Conservation (phyloP, 2,113 vertebrate species). For the Chlamydotis undulata region DNA sequence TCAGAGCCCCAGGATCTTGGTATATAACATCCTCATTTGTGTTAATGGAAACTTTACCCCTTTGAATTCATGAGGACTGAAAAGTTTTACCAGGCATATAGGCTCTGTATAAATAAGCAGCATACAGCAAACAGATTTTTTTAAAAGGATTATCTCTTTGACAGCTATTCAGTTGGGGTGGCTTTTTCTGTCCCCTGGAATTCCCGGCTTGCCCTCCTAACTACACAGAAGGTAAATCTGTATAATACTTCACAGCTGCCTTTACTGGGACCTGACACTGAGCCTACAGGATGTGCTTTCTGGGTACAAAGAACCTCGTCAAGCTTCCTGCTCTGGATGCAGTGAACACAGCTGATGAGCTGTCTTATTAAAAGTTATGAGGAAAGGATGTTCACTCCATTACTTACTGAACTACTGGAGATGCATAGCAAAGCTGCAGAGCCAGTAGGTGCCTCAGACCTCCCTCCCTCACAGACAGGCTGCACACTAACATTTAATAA, state of each 20-base stretch:
- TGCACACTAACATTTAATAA: not conserved
- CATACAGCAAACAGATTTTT: constrained; percentile 32
- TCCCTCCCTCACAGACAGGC: not conserved
- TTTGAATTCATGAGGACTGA: constrained; percentile 39
- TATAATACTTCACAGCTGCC: constrained; percentile 44
- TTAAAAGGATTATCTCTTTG: constrained; percentile 65
- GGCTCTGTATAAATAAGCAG: constrained; percentile 56
- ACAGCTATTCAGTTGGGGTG: constrained; percentile 60
- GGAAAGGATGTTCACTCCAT: constrained; percentile 38
- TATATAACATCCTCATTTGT: constrained; percentile 9
- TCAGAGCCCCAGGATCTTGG: not conserved
- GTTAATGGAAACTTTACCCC: constrained; percentile 7
- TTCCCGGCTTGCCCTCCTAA: constrained; percentile 51
- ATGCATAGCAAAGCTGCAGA: not conserved
- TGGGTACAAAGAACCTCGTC: constrained; percentile 48
- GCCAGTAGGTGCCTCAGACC: not conserved
- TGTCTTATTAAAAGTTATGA: constrained; percentile 63
- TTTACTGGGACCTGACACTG: constrained; percentile 49
- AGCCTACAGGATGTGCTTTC: constrained; percentile 32
- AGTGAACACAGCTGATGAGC: constrained; percentile 4
- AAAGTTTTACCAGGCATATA: constrained; percentile 36
- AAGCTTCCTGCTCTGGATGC: constrained; percentile 37
- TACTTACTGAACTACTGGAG: constrained; percentile 46
- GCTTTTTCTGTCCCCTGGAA: constrained; percentile 48
- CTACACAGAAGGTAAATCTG: constrained; percentile 56